phyloP scores from a whole-genome alignment of 92 coral and sea anemone genomes.

The Porites lobata region DNA sequence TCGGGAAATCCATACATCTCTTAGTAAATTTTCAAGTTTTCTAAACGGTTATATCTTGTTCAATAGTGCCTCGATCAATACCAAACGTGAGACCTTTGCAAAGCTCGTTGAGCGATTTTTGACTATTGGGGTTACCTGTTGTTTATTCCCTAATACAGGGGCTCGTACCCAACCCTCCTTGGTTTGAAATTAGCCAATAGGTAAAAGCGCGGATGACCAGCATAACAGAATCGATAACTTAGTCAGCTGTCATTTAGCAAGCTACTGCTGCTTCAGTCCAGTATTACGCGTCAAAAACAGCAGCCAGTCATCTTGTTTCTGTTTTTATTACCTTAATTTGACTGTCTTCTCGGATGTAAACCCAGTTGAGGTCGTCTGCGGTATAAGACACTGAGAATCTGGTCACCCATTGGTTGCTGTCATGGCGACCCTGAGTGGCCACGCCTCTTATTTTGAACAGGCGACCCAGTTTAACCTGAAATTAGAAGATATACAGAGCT shows the following conservation, averaged over 20 bases:
- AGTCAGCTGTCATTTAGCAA: background rate
- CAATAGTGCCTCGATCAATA: too few species aligned
- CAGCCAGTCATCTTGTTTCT: background rate
- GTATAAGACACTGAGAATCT: conserved; percentile 17
- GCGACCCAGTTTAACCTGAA: background rate
- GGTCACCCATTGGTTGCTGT: conserved; percentile 14
- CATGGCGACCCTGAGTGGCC: conserved; percentile 38
- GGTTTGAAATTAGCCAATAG: too few species aligned
- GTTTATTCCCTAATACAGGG: too few species aligned
- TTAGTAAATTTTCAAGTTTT: too few species aligned
- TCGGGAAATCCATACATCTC: too few species aligned
- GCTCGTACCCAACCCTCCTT: too few species aligned
- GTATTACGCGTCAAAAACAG: background rate
- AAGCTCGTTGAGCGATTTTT: too few species aligned
- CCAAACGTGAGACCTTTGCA: too few species aligned
- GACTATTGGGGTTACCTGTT: too few species aligned
- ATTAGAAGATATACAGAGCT: background rate
- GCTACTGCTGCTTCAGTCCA: background rate
- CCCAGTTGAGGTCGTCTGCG: conserved; percentile 13
- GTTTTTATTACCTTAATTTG: conserved; percentile 14
- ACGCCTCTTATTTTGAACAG: conserved; percentile 30
- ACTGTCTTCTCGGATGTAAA: conserved; percentile 8
- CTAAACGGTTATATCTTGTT: too few species aligned
- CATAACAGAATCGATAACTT: too few species aligned
- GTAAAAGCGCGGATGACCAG: too few species aligned